These are phyloP conservation scores for Diplazon laetatorius DNA, from an alignment of 2,888 invertebrate genomes.

Conservation along the genomic window DNA sequence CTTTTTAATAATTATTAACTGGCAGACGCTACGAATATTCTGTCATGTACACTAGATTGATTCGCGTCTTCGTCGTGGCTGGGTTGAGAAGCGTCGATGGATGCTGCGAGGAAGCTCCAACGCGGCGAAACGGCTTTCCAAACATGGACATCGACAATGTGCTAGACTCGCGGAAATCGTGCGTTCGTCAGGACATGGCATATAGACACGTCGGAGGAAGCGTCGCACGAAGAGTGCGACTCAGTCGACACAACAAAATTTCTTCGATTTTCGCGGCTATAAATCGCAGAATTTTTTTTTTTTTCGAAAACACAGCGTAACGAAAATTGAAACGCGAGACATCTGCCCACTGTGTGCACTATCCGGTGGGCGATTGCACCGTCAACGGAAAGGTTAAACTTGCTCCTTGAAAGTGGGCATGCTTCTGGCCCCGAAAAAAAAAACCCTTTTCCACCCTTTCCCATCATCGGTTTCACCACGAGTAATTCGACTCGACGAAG, in stretches of 20 bases:
- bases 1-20: too few species aligned
- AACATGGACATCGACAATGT: constrained; percentile 40
- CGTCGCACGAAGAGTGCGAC: constrained; percentile 44
- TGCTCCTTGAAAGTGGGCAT: constrained; percentile 72
- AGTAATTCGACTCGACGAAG: constrained; percentile 30
- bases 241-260: too few species aligned
- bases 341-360: constrained; percentile 71
- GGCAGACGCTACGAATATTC: too few species aligned
- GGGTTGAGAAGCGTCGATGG: neutral
- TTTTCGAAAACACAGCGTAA: constrained; percentile 19
- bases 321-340: constrained; percentile 52
- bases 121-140: constrained; percentile 35
- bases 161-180: constrained; percentile 6
- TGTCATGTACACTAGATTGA: too few species aligned
- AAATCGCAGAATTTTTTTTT: too few species aligned
- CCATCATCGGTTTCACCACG: constrained; percentile 52
- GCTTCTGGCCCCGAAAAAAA: too few species aligned
- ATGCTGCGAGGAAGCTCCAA: constrained; percentile 21
- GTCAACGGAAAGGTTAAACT: constrained; percentile 65
- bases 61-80: too few species aligned
- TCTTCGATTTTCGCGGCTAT: too few species aligned
- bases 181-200: neutral
- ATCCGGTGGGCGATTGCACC: constrained; percentile 25
- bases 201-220: neutral
- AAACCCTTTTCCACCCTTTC: constrained; percentile 40